Evolutionary conservation across 2,113 vertebrate genomes (phyloP).

Genomic region (Pelecanus crispus): DNA sequence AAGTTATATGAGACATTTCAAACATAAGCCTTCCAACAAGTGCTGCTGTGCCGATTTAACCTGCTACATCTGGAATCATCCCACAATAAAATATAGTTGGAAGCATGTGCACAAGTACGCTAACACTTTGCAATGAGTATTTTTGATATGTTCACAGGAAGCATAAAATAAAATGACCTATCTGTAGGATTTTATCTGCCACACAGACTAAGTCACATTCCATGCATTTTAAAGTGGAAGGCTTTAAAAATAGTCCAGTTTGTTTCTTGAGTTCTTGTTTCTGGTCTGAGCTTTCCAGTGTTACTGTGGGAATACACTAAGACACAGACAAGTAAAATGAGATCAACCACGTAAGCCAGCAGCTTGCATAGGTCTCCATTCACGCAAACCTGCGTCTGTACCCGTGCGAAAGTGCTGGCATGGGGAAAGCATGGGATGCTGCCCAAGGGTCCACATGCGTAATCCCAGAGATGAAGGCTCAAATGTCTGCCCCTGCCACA

Average conservation of each 20-base stretch:
- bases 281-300: not conserved
- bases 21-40: slow-evolving; percentile 42
- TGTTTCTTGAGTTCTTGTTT: not conserved
- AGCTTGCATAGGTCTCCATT: not conserved
- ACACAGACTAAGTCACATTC: not conserved
- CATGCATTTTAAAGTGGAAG: not conserved
- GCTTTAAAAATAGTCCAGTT: not conserved
- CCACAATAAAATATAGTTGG: not conserved
- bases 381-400: not conserved
- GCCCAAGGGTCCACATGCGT: rapidly evolving
- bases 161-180: not conserved
- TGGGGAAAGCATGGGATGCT: rapidly evolving
- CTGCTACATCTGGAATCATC: slow-evolving; percentile 11
- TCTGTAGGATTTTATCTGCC: not conserved
- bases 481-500: not conserved
- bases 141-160: not conserved
- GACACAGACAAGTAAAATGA: not conserved
- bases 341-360: not conserved
- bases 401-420: not conserved
- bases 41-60: not conserved
- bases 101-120: not conserved
- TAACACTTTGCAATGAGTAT: not conserved
- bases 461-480: not conserved
- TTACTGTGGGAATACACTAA: not conserved
- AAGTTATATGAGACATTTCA: slow-evolving; percentile 74